Evolutionary conservation across 2,113 vertebrate genomes (phyloP).

Genomic region (Notechis scutatus): DNA sequence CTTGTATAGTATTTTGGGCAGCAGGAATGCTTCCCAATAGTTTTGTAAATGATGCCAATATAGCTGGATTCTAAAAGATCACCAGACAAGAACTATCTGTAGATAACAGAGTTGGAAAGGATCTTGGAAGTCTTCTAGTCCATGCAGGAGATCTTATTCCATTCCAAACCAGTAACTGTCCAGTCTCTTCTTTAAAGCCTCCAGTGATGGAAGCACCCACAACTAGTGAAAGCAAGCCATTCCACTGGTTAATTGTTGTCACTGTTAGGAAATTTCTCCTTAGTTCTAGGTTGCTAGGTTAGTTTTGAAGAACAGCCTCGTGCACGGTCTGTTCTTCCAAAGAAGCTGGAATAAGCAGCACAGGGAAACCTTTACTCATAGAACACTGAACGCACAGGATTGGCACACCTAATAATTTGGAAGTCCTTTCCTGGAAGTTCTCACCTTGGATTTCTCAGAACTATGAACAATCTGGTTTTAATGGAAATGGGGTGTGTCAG

Average conservation of each 20-base stretch:
- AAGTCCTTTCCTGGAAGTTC: background rate
- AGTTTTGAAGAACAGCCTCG: background rate
- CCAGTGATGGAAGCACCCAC: background rate
- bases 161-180: background rate
- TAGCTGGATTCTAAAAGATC: background rate
- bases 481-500: constrained; percentile 21
- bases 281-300: background rate
- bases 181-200: background rate
- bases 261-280: background rate
- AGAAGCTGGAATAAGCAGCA: background rate
- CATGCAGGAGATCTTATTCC: background rate
- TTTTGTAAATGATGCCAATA: background rate
- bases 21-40: background rate
- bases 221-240: background rate
- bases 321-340: background rate
- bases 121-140: background rate
- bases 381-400: too few relatives aligned
- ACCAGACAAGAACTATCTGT: background rate
- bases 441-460: background rate
- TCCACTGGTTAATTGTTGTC: background rate
- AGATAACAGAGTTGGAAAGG: background rate
- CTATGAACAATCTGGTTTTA: constrained; percentile 15
- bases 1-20: background rate
- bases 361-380: background rate
- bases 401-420: background rate